phyloP scores from a whole-genome alignment of 1,140 invertebrate species.

The Babylonia areolata region DNA sequence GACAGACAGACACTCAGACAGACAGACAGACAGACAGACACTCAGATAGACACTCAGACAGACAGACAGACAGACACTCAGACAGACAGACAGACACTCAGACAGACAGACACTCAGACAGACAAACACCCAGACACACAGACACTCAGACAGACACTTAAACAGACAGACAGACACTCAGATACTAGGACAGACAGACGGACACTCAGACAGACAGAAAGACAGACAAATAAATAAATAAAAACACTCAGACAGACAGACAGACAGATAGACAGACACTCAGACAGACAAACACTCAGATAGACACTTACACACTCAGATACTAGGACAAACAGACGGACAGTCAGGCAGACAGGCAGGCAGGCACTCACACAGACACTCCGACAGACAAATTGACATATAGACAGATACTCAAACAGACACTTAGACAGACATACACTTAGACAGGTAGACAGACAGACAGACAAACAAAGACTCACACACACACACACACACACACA shows the following conservation, averaged over 20 bases:
- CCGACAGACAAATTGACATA: not conserved
- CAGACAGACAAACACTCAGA: not conserved
- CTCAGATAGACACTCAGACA: not conserved
- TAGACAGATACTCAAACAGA: too few species aligned
- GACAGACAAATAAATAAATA: too few species aligned
- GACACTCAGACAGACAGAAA: too few species aligned
- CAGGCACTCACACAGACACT: constrained; percentile 24
- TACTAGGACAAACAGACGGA: constrained; percentile 1
- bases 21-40: constrained; percentile 20
- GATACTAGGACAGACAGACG: not conserved
- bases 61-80: not conserved
- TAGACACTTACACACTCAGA: constrained; percentile 16
- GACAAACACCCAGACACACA: not conserved
- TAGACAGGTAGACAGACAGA: not conserved
- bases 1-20: constrained; percentile 3
- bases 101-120: too few species aligned
- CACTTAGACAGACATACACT: not conserved
- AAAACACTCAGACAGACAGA: too few species aligned
- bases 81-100: not conserved
- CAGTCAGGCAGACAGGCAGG: too few species aligned
- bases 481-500: constrained; percentile 18
- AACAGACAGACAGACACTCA: not conserved
- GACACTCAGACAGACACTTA: not conserved
- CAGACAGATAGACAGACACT: not conserved
- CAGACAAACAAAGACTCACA: too few species aligned